Conservation (phyloP, 23 tunicate genomes). For the Corella eumyota region DNA sequence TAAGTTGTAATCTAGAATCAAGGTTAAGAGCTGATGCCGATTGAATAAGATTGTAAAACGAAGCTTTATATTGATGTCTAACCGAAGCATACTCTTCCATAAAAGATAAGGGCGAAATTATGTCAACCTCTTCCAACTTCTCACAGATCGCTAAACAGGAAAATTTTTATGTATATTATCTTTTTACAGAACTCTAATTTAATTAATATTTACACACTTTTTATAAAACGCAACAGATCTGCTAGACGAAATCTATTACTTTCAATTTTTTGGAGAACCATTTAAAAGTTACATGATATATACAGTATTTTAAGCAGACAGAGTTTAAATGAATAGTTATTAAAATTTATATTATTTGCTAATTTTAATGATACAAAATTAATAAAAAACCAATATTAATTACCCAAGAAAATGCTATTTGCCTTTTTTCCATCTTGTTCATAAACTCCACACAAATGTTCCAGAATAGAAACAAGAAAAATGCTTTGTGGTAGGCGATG, state of each 20-base stretch:
- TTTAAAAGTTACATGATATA: no score
- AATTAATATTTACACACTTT: not conserved
- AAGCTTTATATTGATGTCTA: slow-evolving; percentile 42
- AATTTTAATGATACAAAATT: not conserved
- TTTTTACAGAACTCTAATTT: not conserved
- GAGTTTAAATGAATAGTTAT: no score
- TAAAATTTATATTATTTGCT: no score
- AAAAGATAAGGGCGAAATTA: slow-evolving; percentile 62
- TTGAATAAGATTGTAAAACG: slow-evolving; percentile 58
- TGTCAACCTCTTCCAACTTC: slow-evolving; percentile 26
- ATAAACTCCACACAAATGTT: slow-evolving; percentile 63
- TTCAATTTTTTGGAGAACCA: no score
- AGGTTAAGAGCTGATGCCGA: no score
- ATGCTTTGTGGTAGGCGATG: slow-evolving; percentile 31
- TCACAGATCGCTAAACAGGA: slow-evolving; percentile 25
- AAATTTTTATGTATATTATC: not conserved
- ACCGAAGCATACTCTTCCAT: slow-evolving; percentile 69
- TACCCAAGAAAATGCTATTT: no score
- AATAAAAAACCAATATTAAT: no score
- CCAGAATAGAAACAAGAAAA: slow-evolving; percentile 60
- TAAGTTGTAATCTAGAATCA: no score
- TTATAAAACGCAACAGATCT: not conserved
- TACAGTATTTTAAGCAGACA: no score
- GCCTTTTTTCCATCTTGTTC: slow-evolving; percentile 40
- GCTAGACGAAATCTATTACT: not conserved